phyloP scores from a whole-genome alignment of 1,140 invertebrate genomes.

The Rhagoletis zephyria region DNA sequence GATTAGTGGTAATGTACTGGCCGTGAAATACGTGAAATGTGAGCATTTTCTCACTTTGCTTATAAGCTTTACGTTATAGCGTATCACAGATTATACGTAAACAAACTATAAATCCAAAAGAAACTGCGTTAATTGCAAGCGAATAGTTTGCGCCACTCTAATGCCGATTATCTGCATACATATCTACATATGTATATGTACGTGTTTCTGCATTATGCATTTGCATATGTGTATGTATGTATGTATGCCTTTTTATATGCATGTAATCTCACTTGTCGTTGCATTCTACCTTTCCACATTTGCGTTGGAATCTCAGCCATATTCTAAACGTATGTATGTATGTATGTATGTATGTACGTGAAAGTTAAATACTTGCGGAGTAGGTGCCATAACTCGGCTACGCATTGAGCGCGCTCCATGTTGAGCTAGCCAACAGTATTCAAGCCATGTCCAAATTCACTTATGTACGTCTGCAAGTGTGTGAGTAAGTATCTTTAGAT shows the following conservation, averaged over 20 bases:
- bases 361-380: not conserved
- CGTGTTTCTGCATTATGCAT: not conserved
- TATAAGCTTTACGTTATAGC: not conserved
- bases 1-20: not conserved
- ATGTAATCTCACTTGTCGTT: not conserved
- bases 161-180: not conserved
- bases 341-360: not conserved
- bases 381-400: slow-evolving; percentile 5
- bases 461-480: not conserved
- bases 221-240: not conserved
- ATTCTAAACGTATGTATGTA: not conserved
- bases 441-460: slow-evolving; percentile 27
- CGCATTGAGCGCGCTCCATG: not conserved
- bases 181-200: not conserved
- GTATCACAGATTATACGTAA: not conserved
- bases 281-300: not conserved
- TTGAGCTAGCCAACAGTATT: not conserved
- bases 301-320: not conserved
- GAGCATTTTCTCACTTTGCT: not conserved
- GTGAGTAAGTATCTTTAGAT: not conserved
- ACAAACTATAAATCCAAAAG: not conserved
- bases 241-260: not conserved
- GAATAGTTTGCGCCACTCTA: not conserved
- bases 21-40: not conserved
- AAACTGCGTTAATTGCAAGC: not conserved